Base-by-base conservation (phyloP, 2,113 vertebrate species). In the Tragelaphus imberbis region DNA sequence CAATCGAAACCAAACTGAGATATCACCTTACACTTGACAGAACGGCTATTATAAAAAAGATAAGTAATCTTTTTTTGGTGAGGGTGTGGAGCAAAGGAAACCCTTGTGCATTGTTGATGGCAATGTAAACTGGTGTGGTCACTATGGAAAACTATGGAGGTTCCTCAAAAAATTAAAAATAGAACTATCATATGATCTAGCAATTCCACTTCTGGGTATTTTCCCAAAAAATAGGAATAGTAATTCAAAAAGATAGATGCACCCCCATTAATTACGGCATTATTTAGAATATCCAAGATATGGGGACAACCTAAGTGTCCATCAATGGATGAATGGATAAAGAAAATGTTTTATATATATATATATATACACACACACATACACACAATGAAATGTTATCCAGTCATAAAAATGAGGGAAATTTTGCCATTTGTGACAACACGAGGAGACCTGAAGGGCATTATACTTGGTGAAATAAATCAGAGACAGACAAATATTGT, bases 381-480 rank as follows among this genome's bases (percentile, higher is more conserved):
- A 87, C 7, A 75, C 3, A 87, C 17, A 87, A 49, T 30, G 9
- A 21, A 80, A 27, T 84, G 84, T 81, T 63, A 88, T 71, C 82
- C 61, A 84, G 49, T 16, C 23, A 51, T 33, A 49, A 56, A 65
- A 94, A 56, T 82, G 36, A 88, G 47, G 61, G 79, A 94, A 84
- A 82, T 49, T 16, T 90, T 85, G 94, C 33, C 55, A n/a, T 90
- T 85, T 85, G 33, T 28, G 33, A 75, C 49, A 49, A 68, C 61
- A 75, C 23, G 17, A 58, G 14, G 58, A 33, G 47, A 59, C 23
- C 33, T 49, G 9, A 28, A 47, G 27, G 15, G 23, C 59, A 82
- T 71, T 71, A 89, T 30, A 25, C 79, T 84, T 36, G 58, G 14
- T 85, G 44, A 90, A 77, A 55, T 85, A 61, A 90, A 33, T 90